Percentiles rank a stretch among this genome's conserved stretches.
phyloP scores from a whole-genome alignment of 2,888 invertebrate species.

The Papilio gigon region DNA sequence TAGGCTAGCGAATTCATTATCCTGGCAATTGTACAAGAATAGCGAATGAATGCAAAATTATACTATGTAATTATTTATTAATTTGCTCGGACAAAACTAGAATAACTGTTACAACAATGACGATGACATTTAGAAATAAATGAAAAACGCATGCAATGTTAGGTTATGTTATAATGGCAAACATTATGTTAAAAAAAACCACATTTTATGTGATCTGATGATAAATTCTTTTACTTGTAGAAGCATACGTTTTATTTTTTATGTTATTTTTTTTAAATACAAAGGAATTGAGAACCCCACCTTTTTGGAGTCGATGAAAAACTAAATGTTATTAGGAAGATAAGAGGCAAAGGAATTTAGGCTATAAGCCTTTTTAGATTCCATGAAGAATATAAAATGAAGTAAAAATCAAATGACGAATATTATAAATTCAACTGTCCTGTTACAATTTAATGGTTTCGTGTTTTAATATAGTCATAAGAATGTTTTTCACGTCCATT shows the following conservation, averaged over 20 bases:
- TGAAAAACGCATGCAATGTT: not conserved
- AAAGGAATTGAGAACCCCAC: too few species aligned
- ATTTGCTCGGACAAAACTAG: not conserved
- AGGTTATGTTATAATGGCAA: too few species aligned
- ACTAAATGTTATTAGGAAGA: too few species aligned
- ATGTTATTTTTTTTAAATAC: too few species aligned
- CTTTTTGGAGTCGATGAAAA: too few species aligned
- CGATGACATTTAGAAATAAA: not conserved
- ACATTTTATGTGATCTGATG: too few species aligned
- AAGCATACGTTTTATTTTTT: too few species aligned
- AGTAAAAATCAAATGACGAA: not conserved
- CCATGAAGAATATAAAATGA: too few species aligned
- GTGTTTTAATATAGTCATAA: not conserved
- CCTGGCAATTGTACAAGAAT: conserved; percentile 20
- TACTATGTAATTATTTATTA: conserved; percentile 15
- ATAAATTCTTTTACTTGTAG: too few species aligned
- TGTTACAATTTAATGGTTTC: not conserved
- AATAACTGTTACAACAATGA: not conserved
- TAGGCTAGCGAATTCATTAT: conserved; percentile 37
- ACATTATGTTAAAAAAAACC: too few species aligned
- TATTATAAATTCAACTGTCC: not conserved
- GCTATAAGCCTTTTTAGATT: too few species aligned
- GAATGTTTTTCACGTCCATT: not conserved
- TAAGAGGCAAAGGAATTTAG: too few species aligned
- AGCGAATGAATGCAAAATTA: conserved; percentile 21